Conservation (phyloP, 2,797 vertebrate species). For the Acomys russatus region DNA sequence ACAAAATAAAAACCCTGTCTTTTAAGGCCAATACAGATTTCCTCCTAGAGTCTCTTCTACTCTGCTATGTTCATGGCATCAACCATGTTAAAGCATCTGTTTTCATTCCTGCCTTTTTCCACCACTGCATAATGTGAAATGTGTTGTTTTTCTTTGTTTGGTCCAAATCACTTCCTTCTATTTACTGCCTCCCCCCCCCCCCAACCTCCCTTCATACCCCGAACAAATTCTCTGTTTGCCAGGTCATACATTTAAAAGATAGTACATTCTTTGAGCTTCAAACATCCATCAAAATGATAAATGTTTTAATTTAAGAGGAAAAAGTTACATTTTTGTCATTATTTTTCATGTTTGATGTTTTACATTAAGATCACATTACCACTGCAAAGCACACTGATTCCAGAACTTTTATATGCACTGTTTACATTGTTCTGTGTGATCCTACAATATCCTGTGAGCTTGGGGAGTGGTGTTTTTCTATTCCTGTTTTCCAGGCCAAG, state of each 20-base stretch:
- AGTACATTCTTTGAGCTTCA: constrained; percentile 46
- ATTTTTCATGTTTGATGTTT: constrained; percentile 34
- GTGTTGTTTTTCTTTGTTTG: not conserved
- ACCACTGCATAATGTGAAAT: not conserved
- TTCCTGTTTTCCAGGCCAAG: constrained; percentile 59
- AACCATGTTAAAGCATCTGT: not conserved
- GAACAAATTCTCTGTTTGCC: not conserved
- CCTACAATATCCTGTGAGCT: not conserved
- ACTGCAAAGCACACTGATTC: constrained; percentile 51
- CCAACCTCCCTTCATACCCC: not conserved
- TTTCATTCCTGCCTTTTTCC: not conserved
- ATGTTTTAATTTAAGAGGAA: constrained; percentile 42
- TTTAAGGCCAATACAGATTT: constrained; percentile 23
- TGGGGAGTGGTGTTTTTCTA: not conserved
- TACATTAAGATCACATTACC: constrained; percentile 47
- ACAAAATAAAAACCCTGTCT: not conserved
- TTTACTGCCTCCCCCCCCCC: not conserved
- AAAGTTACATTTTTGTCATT: constrained; percentile 24
- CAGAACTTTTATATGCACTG: not conserved
- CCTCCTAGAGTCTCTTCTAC: not conserved
- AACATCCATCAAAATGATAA: constrained; percentile 40
- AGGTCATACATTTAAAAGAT: constrained; percentile 37
- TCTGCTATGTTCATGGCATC: not conserved
- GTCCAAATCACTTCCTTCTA: not conserved
- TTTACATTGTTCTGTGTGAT: constrained; percentile 9